Evolutionary conservation across 2,797 vertebrate species (phyloP).

Genomic region (Rhadinocentrus ornatus): DNA sequence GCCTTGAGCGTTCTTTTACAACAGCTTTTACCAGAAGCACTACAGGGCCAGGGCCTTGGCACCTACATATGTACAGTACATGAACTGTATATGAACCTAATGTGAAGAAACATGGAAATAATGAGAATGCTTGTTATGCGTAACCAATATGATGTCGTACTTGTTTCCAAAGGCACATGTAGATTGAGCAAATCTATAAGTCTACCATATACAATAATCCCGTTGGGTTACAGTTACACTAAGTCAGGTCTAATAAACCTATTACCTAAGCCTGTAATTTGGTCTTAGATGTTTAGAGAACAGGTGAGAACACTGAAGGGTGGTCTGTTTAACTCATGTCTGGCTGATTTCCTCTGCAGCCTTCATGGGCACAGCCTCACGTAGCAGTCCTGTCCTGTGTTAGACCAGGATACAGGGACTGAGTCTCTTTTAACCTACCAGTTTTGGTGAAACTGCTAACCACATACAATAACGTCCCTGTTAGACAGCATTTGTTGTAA

Average conservation of each 20-base stretch:
- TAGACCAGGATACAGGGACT: too few species aligned
- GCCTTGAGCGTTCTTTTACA: slow-evolving; percentile 46
- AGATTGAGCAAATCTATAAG: slow-evolving; percentile 42
- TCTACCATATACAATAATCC: slow-evolving; percentile 47
- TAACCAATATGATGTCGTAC: slow-evolving; percentile 45
- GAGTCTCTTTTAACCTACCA: neutral
- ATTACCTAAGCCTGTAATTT: slow-evolving; percentile 36
- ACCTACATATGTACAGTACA: slow-evolving; percentile 29
- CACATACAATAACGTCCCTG: neutral
- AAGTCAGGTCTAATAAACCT: slow-evolving; percentile 42
- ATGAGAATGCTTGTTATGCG: slow-evolving; percentile 34
- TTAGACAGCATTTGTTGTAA: neutral
- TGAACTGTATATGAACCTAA: slow-evolving; percentile 38
- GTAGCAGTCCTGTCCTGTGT: neutral
- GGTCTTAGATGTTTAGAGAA: slow-evolving; percentile 19
- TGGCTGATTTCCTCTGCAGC: slow-evolving; percentile 74
- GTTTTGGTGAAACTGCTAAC: neutral
- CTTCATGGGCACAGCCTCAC: slow-evolving; percentile 1
- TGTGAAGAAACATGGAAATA: slow-evolving; percentile 53
- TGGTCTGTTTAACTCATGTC: slow-evolving; percentile 46
- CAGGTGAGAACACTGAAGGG: slow-evolving; percentile 14
- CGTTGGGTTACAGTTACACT: slow-evolving; percentile 25
- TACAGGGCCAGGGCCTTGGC: slow-evolving; percentile 27
- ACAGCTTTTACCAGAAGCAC: slow-evolving; percentile 39
- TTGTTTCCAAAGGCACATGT: slow-evolving; percentile 22